Evolutionary conservation across 2,113 vertebrate species (phyloP), one percentile per base, ranked within the genome.

Genomic region (Arizona elegans): DNA sequence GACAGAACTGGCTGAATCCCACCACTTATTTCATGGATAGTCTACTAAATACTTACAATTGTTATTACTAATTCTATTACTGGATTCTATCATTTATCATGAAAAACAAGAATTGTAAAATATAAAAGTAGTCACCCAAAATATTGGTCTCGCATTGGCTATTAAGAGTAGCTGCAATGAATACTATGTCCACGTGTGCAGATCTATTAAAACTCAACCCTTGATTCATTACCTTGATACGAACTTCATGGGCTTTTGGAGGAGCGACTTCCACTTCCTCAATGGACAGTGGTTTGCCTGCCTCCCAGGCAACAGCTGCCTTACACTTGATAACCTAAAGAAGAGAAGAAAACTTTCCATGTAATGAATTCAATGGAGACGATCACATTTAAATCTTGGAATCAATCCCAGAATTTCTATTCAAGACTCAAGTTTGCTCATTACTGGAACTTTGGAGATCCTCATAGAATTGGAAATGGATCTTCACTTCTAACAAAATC

Each of bases 211-310:
- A 81, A 81, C 17, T 81, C 75, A 81, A 81, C 17, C 90, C 91
- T 52, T 88, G n/a, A 54, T 62, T 92, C 65, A 91, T 97, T 98
- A 98, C 98, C 98, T 98, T 98, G 94, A 98, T 98, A 90, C 98
- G 98, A 94, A 98, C 98, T 98, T 98, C 98, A 95, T 98, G 98
- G 93, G 98, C 97, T 96, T 97, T 97, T 93, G 98, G 98, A 54
- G 98, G 97, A 87, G 97, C 98, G 88, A 98, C 98, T 53, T 98
- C 98, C 9, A 98, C 95, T 58, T 98, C 98, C 90, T 98, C 98
- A 59, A 98, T 96, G 70, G 96, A 97, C 21, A 98, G 97, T 19
- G 98, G 98, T 92, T 98, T 98, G 29, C 98, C 97, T 52, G 98
- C 97, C 85, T 96, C 98, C 98, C 98, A 98, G 93, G 98, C 98